These are phyloP conservation scores for Shargacucullia verbasci DNA, from an alignment of 2,888 invertebrate species.

Conservation along the genomic window DNA sequence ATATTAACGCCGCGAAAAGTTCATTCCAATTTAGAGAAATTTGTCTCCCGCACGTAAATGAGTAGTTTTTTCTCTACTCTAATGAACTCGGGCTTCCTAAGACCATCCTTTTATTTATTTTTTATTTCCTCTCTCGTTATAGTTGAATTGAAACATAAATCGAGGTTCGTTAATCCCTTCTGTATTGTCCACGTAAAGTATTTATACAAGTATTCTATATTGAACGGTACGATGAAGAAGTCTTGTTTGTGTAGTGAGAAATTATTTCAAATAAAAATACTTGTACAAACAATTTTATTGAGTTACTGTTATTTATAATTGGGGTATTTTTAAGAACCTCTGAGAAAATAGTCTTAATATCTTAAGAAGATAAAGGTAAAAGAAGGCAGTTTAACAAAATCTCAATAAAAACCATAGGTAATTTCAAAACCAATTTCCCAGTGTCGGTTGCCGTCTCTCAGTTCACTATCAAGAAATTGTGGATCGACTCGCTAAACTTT, in stretches of 20 bases:
- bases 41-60: slow-evolving; percentile 28
- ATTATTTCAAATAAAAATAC: slow-evolving; percentile 8
- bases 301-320: too few species aligned
- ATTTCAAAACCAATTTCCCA: slow-evolving; percentile 60
- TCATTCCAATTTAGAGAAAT: slow-evolving; percentile 35
- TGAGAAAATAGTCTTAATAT: slow-evolving; percentile 15
- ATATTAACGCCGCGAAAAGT: slow-evolving; percentile 49
- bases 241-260: not conserved
- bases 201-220: not conserved
- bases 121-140: slow-evolving; percentile 20
- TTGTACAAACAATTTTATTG: slow-evolving; percentile 2
- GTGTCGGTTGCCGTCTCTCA: slow-evolving; percentile 54
- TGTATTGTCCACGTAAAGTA: slow-evolving; percentile 1
- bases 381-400: slow-evolving; percentile 7
- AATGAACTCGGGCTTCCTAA: slow-evolving; percentile 1
- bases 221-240: too few species aligned
- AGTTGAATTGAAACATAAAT: slow-evolving; percentile 21
- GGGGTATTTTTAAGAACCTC: slow-evolving; percentile 17
- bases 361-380: slow-evolving; percentile 12
- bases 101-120: slow-evolving; percentile 36
- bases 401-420: slow-evolving; percentile 39
- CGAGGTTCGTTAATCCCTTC: slow-evolving; percentile 17
- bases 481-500: slow-evolving; percentile 67
- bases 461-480: slow-evolving; percentile 65
- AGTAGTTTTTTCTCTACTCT: slow-evolving; percentile 10